Evolutionary conservation across 2,888 invertebrate genomes (phyloP).

Genomic region (Harpalus rufipes): DNA sequence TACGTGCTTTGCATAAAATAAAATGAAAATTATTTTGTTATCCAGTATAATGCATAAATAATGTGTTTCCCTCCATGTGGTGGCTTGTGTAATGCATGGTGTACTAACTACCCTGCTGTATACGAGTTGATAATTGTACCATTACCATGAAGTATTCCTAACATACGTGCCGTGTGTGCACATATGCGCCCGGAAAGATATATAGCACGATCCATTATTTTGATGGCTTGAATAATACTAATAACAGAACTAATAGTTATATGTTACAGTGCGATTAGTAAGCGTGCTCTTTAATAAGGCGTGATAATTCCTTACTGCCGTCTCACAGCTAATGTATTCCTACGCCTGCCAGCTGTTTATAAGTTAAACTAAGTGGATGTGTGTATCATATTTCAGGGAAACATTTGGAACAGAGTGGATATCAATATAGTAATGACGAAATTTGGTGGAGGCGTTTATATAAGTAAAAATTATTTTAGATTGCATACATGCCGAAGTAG

Average conservation of each 20-base stretch:
- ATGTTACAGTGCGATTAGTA: slow-evolving; percentile 41
- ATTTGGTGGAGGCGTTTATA: background rate
- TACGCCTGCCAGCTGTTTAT: slow-evolving; percentile 30
- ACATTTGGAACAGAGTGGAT: background rate
- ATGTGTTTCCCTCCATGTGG: background rate
- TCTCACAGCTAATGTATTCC: slow-evolving; percentile 38
- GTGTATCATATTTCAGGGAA: background rate
- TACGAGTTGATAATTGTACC: slow-evolving; percentile 63
- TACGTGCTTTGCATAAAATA: too few species aligned
- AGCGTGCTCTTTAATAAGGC: slow-evolving; percentile 58
- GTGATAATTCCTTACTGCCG: slow-evolving; percentile 40
- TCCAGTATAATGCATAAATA: too few species aligned
- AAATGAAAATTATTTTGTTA: too few species aligned
- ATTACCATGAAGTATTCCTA: slow-evolving; percentile 40
- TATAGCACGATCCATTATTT: slow-evolving; percentile 63
- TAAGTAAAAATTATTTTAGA: background rate
- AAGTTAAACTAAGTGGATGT: slow-evolving; percentile 24
- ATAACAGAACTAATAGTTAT: slow-evolving; percentile 65
- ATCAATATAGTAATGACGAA: background rate
- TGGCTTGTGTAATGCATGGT: slow-evolving; percentile 27
- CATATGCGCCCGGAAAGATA: slow-evolving; percentile 41
- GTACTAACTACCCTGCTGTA: slow-evolving; percentile 40
- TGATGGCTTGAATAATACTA: slow-evolving; percentile 64
- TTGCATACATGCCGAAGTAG: too few species aligned
- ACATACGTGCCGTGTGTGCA: slow-evolving; percentile 33